phyloP scores from a whole-genome alignment of 2,888 invertebrate genomes.

The Clusia tigrina region DNA sequence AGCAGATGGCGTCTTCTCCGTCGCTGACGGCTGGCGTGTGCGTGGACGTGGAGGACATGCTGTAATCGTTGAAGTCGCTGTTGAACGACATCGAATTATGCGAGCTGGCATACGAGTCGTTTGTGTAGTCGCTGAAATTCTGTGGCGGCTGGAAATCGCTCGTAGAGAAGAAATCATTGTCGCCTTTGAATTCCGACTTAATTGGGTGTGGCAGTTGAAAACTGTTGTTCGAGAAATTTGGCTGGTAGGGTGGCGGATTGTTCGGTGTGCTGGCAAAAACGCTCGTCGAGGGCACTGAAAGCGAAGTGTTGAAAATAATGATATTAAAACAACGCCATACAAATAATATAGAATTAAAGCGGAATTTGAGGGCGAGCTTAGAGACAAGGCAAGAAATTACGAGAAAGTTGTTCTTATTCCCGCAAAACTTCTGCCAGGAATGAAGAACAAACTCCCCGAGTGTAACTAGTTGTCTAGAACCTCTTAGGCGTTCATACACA shows the following conservation, averaged over 20 bases:
- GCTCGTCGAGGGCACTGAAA: conserved; percentile 39
- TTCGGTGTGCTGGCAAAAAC: neutral
- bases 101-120: conserved; percentile 45
- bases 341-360: too few relatives aligned
- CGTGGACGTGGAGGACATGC: neutral
- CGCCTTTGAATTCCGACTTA: conserved; percentile 52
- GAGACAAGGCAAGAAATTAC: too few relatives aligned
- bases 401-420: too few relatives aligned
- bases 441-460: too few relatives aligned
- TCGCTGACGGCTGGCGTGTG: neutral
- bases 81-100: conserved; percentile 36
- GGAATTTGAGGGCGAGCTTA: too few relatives aligned
- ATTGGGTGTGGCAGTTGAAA: conserved; percentile 30
- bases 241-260: neutral
- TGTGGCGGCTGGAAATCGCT: conserved; percentile 36
- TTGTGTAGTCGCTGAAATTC: conserved; percentile 50
- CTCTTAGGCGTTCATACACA: too few relatives aligned
- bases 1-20: conserved; percentile 50
- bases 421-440: too few relatives aligned
- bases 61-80: conserved; percentile 42
- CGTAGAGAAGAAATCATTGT: conserved; percentile 39
- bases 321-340: too few relatives aligned
- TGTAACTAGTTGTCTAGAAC: too few relatives aligned
- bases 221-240: conserved; percentile 10
- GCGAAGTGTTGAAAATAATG: neutral